phyloP scores from a whole-genome alignment of 2,797 vertebrate species.

The Sternotherus odoratus region DNA sequence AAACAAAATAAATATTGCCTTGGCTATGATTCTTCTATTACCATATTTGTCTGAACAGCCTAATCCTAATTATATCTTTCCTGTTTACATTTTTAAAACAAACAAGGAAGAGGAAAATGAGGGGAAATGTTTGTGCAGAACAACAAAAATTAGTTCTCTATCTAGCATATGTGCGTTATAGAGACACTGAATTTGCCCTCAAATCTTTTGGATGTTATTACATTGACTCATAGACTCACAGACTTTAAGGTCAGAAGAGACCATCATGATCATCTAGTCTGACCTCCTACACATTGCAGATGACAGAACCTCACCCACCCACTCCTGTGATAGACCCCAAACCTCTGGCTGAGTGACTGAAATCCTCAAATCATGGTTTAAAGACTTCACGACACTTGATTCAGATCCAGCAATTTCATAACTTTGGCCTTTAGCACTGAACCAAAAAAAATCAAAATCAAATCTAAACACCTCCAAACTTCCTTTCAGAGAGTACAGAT shows the following conservation, averaged over 20 bases:
- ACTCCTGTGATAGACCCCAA: background rate
- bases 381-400: background rate
- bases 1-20: background rate
- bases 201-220: background rate
- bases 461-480: background rate
- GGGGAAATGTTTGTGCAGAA: background rate
- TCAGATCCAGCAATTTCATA: background rate
- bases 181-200: background rate
- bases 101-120: slow-evolving; percentile 14
- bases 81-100: background rate
- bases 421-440: background rate
- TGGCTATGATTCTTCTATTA: background rate
- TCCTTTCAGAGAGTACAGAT: background rate
- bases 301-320: background rate
- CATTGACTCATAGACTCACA: background rate
- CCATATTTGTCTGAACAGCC: background rate
- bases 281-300: background rate
- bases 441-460: background rate
- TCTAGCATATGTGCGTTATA: background rate
- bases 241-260: background rate
- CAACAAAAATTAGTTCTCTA: slow-evolving; percentile 3
- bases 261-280: background rate
- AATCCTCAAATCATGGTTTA: background rate
- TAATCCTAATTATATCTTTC: background rate
- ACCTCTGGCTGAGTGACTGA: background rate